Evolutionary conservation across 2,113 vertebrate species (phyloP).

Genomic region (Elgaria multicarinata): DNA sequence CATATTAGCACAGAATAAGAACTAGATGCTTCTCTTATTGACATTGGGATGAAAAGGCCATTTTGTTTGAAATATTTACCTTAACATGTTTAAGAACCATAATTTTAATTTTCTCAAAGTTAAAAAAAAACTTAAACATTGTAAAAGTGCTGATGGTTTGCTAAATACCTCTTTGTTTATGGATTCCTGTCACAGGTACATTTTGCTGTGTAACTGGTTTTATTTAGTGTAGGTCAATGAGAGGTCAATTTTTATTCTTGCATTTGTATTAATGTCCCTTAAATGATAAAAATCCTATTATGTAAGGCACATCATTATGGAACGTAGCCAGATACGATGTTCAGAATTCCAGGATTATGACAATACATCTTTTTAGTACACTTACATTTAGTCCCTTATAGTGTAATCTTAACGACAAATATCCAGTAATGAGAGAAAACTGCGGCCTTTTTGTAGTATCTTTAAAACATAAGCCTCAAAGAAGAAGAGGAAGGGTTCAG

Average conservation of each 20-base stretch:
- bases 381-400: conserved; percentile 56
- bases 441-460: background rate
- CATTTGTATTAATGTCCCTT: conserved; percentile 52
- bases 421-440: conserved; percentile 44
- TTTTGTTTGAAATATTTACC: background rate
- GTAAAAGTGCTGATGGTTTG: conserved; percentile 5
- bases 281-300: conserved; percentile 69
- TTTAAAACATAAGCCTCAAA: conserved; percentile 36
- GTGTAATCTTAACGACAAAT: conserved; percentile 44
- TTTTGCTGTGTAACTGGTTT: conserved; percentile 44
- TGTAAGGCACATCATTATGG: conserved; percentile 62
- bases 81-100: background rate
- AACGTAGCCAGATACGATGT: conserved; percentile 53
- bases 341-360: conserved; percentile 52
- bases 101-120: conserved; percentile 26
- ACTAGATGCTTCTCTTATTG: background rate
- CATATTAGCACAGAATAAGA: background rate
- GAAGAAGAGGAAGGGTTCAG: conserved; percentile 24
- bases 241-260: conserved; percentile 31
- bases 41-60: background rate
- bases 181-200: conserved; percentile 19
- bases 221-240: conserved; percentile 39
- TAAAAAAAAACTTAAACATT: background rate
- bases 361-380: conserved; percentile 42
- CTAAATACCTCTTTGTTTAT: conserved; percentile 11